A percentile compares a stretch with the other conserved stretches of the same genome.
Evolutionary conservation across 2,113 vertebrate genomes (phyloP).

Genomic region (Pycnonotus jocosus): DNA sequence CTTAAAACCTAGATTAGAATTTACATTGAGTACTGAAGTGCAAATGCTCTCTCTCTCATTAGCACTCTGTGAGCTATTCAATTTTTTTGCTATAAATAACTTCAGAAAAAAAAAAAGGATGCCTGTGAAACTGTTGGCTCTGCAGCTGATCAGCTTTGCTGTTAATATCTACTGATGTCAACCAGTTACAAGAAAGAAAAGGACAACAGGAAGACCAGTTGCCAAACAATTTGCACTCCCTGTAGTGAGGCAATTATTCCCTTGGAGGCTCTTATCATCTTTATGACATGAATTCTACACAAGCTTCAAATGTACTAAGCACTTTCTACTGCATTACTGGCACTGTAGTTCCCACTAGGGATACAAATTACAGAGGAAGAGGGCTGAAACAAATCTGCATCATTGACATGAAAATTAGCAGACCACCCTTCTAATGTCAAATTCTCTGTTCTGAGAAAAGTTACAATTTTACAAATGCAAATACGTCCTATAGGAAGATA

Average conservation of each 20-base stretch:
- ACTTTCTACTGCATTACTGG: neutral
- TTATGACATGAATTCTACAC: neutral
- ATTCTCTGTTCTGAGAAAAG: neutral
- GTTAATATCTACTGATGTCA: neutral
- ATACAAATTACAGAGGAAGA: neutral
- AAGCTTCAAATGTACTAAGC: neutral
- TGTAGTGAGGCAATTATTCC: neutral
- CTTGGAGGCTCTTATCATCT: neutral
- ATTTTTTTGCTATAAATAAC: neutral
- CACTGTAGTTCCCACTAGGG: neutral
- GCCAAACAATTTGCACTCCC: neutral
- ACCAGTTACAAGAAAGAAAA: neutral
- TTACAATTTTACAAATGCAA: neutral
- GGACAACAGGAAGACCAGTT: neutral
- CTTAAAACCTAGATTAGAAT: neutral
- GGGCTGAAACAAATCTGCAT: neutral
- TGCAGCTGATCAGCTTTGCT: neutral
- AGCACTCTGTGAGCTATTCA: neutral
- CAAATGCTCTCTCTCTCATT: neutral
- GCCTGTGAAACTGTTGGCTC: neutral
- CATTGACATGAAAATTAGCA: neutral
- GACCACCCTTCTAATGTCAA: neutral
- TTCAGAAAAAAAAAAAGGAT: neutral
- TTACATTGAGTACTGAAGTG: neutral
- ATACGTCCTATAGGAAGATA: fast-evolving